Evolutionary conservation across 2,888 invertebrate species (phyloP), one percentile per base, ranked within the genome.

Genomic region (Campoplex capitator): DNA sequence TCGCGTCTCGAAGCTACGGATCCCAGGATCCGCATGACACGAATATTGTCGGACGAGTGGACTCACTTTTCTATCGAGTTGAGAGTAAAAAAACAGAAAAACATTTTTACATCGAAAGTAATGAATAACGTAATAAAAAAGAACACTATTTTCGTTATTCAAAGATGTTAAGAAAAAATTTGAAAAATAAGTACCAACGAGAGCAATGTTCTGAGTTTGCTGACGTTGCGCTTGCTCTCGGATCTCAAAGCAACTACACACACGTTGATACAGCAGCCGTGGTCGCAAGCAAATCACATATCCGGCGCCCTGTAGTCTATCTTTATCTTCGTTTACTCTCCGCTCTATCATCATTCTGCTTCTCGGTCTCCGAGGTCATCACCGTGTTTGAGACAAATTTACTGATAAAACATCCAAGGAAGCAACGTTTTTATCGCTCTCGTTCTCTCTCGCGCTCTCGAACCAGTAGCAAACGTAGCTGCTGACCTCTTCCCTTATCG

Each of bases 351-450:
- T 67, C 73, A 74, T 76, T 84, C 45, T 51, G 48, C 51, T 23
- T n/a, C 32, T 18, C 54, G 62, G n/a, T 11, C 83, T 74, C 56
- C 79, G 82, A 67, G 87, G 88, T 88, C 89, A 81, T 48, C 67
- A 87, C 89, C 89, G 87, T 88, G 88, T 88, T 84, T 88, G 87
- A 91, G 91, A 91, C 92, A 91, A 91, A 91, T 91, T 90, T 75
- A n/a, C 86, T 85, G 92, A 92, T 92, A 93, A 91, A 85, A 42
- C 74, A 28, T 28, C 16, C 23, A 32, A 51, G 58, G 75, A 85
- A 84, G 65, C 70, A 68, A 56, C 23, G 79, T 58, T 67, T 80
- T 76, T 62, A 86, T 91, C 77, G 54, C 84, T 56, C 86, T 90
- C 88, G 90, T 54, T 84, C 54, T 84, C 65, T 32, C 48, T 73